Conservation (phyloP, 2,797 vertebrate genomes). For the Lagorchestes hirsutus region DNA sequence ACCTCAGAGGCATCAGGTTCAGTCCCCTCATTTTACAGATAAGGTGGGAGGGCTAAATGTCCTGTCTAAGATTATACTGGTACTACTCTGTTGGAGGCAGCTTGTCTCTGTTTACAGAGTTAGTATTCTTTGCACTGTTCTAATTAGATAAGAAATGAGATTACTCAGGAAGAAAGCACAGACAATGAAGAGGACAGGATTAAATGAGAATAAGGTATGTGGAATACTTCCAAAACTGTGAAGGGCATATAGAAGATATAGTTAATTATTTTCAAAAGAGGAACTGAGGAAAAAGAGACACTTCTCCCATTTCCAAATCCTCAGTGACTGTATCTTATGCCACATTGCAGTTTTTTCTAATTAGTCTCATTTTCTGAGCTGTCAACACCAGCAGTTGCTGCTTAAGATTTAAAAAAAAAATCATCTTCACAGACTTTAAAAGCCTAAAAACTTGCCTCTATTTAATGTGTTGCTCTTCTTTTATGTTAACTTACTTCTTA, state of each 20-base stretch:
- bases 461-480: neutral
- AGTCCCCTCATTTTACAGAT: neutral
- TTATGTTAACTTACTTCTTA: neutral
- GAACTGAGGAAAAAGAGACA: neutral
- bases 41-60: neutral
- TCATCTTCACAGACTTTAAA: neutral
- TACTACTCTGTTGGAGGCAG: neutral
- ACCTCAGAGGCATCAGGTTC: neutral
- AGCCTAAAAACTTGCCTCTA: neutral
- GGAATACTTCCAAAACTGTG: neutral
- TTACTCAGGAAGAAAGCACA: neutral
- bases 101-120: neutral
- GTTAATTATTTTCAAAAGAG: neutral
- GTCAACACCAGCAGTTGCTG: neutral
- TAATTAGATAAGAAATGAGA: neutral
- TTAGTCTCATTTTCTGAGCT: neutral
- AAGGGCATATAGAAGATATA: neutral
- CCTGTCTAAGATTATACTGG: neutral
- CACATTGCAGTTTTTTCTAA: neutral
- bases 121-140: neutral
- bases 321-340: neutral
- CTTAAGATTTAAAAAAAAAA: neutral
- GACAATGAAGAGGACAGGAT: neutral
- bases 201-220: neutral
- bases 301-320: neutral